A percentile compares a stretch with the other conserved stretches of the same genome.
Conservation (phyloP, 2,113 vertebrate species). For the Dipodomys ordii region DNA sequence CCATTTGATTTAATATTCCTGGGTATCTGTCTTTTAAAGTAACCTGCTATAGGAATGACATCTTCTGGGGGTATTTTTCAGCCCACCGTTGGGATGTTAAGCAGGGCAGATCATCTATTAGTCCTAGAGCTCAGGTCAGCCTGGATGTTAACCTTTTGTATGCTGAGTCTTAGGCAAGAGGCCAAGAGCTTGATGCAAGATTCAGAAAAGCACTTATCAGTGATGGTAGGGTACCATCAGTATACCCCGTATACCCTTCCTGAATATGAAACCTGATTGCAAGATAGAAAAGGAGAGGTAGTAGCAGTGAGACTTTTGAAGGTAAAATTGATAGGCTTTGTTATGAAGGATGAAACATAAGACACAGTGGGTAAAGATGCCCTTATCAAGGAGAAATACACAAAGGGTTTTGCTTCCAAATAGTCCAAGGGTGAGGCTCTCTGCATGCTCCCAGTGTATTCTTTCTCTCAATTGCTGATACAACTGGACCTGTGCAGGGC, state of each 20-base stretch:
- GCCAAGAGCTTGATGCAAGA: background rate
- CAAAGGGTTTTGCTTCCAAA: background rate
- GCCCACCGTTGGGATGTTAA: background rate
- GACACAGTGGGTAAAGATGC: background rate
- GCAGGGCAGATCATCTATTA: background rate
- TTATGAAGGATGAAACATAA: background rate
- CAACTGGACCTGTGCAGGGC: slow-evolving; percentile 24
- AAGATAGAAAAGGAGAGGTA: background rate
- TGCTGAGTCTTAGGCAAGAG: background rate
- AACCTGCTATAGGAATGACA: background rate
- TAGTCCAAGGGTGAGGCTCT: background rate
- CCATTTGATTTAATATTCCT: background rate
- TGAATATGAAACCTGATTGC: background rate
- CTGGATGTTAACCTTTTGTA: background rate
- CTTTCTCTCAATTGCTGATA: slow-evolving; percentile 54
- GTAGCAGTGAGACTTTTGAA: background rate
- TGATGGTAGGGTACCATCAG: background rate
- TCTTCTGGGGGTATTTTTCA: background rate
- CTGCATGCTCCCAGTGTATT: slow-evolving; percentile 8
- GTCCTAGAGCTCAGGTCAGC: background rate
- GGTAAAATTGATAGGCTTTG: background rate
- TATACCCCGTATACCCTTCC: background rate
- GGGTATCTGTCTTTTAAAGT: background rate
- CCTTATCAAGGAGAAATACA: background rate
- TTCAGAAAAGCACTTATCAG: background rate